Percentiles rank a stretch among this genome's conserved stretches.
phyloP scores from a whole-genome alignment of 2,888 invertebrate genomes.

The Leuctra nigra region DNA sequence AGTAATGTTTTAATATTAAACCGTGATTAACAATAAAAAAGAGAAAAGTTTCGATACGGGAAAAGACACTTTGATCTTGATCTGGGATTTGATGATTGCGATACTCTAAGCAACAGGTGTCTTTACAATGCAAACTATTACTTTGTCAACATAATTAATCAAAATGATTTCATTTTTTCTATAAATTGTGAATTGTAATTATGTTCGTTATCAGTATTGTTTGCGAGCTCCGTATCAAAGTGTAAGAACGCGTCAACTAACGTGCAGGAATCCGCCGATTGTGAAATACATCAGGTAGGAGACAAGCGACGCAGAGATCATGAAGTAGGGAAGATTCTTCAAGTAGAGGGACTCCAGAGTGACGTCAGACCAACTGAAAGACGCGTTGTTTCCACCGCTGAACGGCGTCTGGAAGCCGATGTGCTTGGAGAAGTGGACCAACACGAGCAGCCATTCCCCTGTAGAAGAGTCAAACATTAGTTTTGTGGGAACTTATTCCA shows the following conservation, averaged over 20 bases:
- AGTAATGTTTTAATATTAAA: too few species aligned
- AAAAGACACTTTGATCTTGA: too few species aligned
- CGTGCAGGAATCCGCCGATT: conserved; percentile 62
- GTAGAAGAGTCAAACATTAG: conserved; percentile 30
- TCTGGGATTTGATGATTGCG: too few species aligned
- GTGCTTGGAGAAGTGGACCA: conserved; percentile 55
- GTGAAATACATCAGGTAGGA: conserved; percentile 55
- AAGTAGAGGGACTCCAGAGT: conserved; percentile 48
- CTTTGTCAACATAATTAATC: too few species aligned
- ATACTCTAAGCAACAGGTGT: too few species aligned
- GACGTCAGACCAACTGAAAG: conserved; percentile 38
- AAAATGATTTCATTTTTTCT: not conserved
- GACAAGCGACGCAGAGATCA: conserved; percentile 45
- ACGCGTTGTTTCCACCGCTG: conserved; percentile 35
- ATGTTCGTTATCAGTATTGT: not conserved
- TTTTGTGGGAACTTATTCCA: too few species aligned
- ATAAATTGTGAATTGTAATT: not conserved
- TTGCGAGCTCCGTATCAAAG: not conserved
- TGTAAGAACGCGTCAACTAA: conserved; percentile 39
- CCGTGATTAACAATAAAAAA: too few species aligned
- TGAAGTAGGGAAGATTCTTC: conserved; percentile 45
- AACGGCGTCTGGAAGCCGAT: conserved; percentile 33
- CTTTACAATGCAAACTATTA: too few species aligned
- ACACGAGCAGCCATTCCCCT: conserved; percentile 63
- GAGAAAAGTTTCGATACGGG: too few species aligned